Percentiles rank a stretch among this genome's conserved stretches.
Evolutionary conservation across 2,888 invertebrate genomes (phyloP).

Genomic region (Polylopha cassiicola): DNA sequence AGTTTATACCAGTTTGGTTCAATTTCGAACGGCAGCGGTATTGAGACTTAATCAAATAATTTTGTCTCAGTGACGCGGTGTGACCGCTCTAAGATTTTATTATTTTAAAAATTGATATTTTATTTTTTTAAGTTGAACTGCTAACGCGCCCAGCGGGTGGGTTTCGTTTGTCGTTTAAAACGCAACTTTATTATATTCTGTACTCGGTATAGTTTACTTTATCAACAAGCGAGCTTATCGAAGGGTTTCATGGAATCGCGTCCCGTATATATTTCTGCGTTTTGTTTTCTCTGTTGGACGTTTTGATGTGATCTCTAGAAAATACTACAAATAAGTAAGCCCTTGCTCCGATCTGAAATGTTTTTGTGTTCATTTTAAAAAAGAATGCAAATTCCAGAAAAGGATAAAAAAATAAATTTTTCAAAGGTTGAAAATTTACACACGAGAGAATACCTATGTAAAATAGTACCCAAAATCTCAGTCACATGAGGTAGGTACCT

Average conservation of each 20-base stretch:
- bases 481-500: too few relatives aligned
- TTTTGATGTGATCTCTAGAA: constrained; percentile 55
- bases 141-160: constrained; percentile 72
- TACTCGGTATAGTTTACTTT: too few relatives aligned
- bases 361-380: too few relatives aligned
- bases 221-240: too few relatives aligned
- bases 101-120: constrained; percentile 73
- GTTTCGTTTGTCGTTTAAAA: constrained; percentile 29
- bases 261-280: constrained; percentile 35
- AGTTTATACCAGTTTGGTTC: constrained; percentile 37
- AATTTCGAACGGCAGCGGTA: constrained; percentile 31
- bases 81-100: constrained; percentile 74
- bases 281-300: constrained; percentile 56
- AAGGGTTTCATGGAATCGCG: constrained; percentile 62
- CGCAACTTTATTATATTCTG: constrained; percentile 37
- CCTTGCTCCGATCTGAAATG: too few relatives aligned
- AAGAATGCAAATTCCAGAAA: too few relatives aligned
- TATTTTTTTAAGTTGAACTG: constrained; percentile 67
- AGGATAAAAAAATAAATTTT: too few relatives aligned
- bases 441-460: too few relatives aligned
- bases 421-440: too few relatives aligned
- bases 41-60: constrained; percentile 31
- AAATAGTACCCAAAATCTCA: too few relatives aligned
- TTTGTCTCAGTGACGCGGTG: constrained; percentile 54
- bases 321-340: constrained; percentile 35